Evolutionary conservation across 2,113 vertebrate genomes (phyloP).

Genomic region (Tinamus guttatus): DNA sequence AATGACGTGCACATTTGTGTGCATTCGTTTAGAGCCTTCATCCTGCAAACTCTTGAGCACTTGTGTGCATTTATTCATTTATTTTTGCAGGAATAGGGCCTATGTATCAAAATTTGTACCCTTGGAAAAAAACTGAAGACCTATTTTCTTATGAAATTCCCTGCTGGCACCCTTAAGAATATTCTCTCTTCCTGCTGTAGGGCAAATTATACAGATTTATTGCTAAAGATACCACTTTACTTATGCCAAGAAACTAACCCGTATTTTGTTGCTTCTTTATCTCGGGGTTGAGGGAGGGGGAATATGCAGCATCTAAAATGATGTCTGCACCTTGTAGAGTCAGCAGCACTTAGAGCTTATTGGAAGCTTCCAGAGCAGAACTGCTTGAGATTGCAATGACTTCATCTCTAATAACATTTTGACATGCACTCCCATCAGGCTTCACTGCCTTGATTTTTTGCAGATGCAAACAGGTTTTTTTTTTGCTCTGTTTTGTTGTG

Average conservation of each 20-base stretch:
- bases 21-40: background rate
- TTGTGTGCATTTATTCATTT: background rate
- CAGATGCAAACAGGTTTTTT: conserved; percentile 21
- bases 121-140: background rate
- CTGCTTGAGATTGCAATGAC: conserved; percentile 46
- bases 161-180: background rate
- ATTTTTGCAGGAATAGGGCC: background rate
- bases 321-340: conserved; percentile 40
- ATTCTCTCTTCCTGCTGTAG: background rate
- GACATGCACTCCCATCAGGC: conserved; percentile 44
- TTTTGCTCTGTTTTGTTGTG: conserved; percentile 37
- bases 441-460: conserved; percentile 35
- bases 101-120: background rate
- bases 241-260: conserved; percentile 56
- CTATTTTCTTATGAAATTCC: background rate
- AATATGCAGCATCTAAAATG: background rate
- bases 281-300: conserved; percentile 2
- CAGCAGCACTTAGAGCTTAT: conserved; percentile 60
- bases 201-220: conserved; percentile 4
- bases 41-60: background rate
- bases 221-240: conserved; percentile 68
- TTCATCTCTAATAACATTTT: conserved; percentile 51
- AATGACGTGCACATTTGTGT: conserved; percentile 16
- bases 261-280: background rate
- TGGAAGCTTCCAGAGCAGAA: conserved; percentile 41